A percentile compares a stretch with the other conserved stretches of the same genome.
Evolutionary conservation across 2,888 invertebrate species (phyloP).

Genomic region (Acrobasis consociella): DNA sequence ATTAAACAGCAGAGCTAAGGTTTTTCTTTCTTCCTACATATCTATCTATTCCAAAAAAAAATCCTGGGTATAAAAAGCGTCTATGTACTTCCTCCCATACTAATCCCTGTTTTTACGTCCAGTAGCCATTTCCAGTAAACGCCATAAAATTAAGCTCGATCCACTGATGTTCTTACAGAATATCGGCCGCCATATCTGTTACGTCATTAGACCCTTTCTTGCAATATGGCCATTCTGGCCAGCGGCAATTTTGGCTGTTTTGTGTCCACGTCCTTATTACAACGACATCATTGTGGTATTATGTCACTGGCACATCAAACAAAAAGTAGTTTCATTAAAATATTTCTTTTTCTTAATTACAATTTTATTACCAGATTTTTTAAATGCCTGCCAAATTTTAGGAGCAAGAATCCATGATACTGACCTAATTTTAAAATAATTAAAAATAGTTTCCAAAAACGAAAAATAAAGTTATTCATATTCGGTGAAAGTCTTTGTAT

Average conservation of each 20-base stretch:
- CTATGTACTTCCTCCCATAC: background rate
- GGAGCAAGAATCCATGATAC: no score
- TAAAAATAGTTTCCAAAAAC: no score
- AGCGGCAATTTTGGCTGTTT: slow-evolving; percentile 3
- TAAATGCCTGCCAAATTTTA: no score
- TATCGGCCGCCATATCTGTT: slow-evolving; percentile 20
- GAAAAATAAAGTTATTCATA: no score
- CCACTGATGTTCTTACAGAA: slow-evolving; percentile 15
- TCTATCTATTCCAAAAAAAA: no score
- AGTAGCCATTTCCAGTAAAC: slow-evolving; percentile 5
- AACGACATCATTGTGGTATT: background rate
- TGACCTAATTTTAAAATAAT: no score
- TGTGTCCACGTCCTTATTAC: slow-evolving; percentile 8
- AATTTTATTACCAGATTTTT: background rate
- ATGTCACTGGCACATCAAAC: background rate
- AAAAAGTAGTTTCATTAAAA: background rate
- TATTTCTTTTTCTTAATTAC: no score
- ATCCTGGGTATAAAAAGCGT: no score
- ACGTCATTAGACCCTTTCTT: slow-evolving; percentile 23
- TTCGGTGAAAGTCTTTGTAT: no score
- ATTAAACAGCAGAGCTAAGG: no score
- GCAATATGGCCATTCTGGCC: slow-evolving; percentile 15
- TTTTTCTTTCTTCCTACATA: no score
- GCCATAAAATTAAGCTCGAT: background rate
- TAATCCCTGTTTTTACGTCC: background rate